Evolutionary conservation across 2,113 vertebrate species (phyloP), one percentile per base, ranked within the genome.

Genomic region (Sporophila hypoxantha): DNA sequence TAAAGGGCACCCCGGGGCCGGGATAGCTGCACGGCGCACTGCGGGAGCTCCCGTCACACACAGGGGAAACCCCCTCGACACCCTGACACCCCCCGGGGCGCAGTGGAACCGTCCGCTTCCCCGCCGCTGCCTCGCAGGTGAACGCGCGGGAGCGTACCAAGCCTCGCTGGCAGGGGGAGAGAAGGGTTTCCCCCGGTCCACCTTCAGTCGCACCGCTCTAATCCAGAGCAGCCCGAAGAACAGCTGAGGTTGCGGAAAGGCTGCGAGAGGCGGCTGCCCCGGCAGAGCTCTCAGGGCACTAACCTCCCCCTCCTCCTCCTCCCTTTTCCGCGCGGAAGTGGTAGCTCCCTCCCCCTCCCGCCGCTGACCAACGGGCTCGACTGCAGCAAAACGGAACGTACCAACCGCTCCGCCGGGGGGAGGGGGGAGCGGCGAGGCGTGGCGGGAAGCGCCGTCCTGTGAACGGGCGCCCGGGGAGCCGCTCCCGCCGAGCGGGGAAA

Each of bases 351-450:
- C 62, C 69, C 68, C 77, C 59, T 60, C 66, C 74, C 61, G 78
- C 67, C 15, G 55, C 80, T 10, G 73, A 49, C 82, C 88, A 49
- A 65, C 92, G 50, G 89, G 85, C 81, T 84, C 36, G 71, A 92
- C 96, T 96, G 96, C 97, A 96, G 94, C 96, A 94, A 96, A 96
- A 80, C 80, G 93, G 97, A 96, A 93, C 80, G 96, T 97, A 97
- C 97, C 97, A 98, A 84, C 83, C 30, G 19, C 55, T 29, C 20
- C 50, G 22, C n/a, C 8, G 64, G 78, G 92, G 94, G 75, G 50
- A 81, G 56, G 69, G 14, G 60, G 15, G 77, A 16, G n/a, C 76
- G 92, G 50, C 14, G 47, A 59, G 84, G 59, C 34, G 82, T 61
- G 80, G 64, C 66, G 82, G 84, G 42, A 74, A 69, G 55, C 25